Evolutionary conservation across 2,888 invertebrate genomes (phyloP), one percentile per base, ranked within the genome.

Genomic region (Callinectes sapidus): DNA sequence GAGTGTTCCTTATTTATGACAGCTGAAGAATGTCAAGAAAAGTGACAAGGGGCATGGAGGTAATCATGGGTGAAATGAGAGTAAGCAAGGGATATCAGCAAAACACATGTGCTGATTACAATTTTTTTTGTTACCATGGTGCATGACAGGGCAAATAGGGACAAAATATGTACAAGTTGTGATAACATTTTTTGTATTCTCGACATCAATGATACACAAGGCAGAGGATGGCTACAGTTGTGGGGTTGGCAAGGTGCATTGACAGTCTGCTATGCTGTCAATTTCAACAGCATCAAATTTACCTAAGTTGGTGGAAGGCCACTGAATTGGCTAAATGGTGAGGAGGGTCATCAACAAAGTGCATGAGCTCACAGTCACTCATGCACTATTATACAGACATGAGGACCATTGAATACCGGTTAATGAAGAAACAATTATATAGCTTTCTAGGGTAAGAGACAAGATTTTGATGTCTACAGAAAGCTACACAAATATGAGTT

Each of bases 211-310:
- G 61, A 23, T 71, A 71, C 28, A 71, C 28, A 28, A 71, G 28
- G 71, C 71, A 71, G 71, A 71, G n/a, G 71, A 71, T 71, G 71
- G 28, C 71, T 71, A 71, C 71, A 28, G 71, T 71, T 5, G n/a
- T 28, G 28, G 28, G 10, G 71, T 71, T 71, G 71, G 71, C 28
- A 71, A 28, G 28, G 13, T 71, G 71, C 71, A 71, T 13, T 71
- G 71, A 61, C 23, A 71, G 71, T 71, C 28, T n/a, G 28, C 6
- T 28, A 28, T n/a, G 28, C n/a, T 71, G 28, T 71, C 71, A 71
- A n/a, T 71, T 71, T n/a, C 2, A n/a, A 71, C 5, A n/a, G 66
- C 66, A 71, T 71, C 66, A 71, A 71, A 71, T 71, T 71, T 71
- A 5, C n/a, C n/a, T 23, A 71, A n/a, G 8, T 5, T 71, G 23